Evolutionary conservation across 2,888 invertebrate genomes (phyloP).

Genomic region (Epirrita christyi): DNA sequence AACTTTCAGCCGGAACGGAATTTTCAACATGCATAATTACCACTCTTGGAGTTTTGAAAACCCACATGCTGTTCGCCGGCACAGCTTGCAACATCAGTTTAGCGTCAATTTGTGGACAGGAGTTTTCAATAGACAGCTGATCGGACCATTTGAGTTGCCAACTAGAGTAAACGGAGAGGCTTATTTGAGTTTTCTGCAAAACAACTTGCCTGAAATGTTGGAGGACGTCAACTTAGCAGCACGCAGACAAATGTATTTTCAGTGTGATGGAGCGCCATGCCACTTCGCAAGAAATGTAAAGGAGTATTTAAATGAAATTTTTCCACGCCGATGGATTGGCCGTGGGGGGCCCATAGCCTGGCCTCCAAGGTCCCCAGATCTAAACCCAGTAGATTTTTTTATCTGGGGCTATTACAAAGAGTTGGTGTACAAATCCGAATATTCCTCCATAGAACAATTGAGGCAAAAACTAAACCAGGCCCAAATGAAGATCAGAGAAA

Average conservation of each 20-base stretch:
- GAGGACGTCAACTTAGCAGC: neutral
- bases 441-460: too few relatives aligned
- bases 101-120: too few relatives aligned
- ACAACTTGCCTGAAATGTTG: neutral
- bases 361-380: too few relatives aligned
- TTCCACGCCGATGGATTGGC: neutral
- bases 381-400: too few relatives aligned
- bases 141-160: neutral
- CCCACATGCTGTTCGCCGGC: neutral
- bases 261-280: neutral
- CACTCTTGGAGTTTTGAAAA: neutral
- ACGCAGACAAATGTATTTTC: neutral
- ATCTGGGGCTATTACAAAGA: too few relatives aligned
- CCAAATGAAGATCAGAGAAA: too few relatives aligned
- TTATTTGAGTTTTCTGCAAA: neutral
- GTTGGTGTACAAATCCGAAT: too few relatives aligned
- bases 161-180: too few relatives aligned
- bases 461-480: too few relatives aligned
- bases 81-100: neutral
- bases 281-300: neutral
- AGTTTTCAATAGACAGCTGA: neutral
- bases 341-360: too few relatives aligned
- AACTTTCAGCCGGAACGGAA: neutral
- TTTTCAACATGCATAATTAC: neutral
- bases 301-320: neutral